phyloP scores from a whole-genome alignment of 2,113 vertebrate genomes.

The Lophura nycthemera region DNA sequence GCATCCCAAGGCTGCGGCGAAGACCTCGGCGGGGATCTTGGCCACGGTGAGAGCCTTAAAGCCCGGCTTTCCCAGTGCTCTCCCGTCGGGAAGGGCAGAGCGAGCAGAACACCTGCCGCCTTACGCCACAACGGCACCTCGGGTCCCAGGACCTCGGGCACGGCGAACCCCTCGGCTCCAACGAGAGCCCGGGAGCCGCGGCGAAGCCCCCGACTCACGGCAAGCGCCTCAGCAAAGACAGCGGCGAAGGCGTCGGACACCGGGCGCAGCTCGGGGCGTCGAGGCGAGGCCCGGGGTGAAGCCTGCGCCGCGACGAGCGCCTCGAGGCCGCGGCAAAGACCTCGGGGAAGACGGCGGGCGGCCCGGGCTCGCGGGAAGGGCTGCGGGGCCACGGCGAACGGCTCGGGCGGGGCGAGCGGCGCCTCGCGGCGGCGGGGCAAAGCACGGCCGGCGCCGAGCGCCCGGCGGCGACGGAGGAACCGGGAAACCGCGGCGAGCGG shows the following conservation, averaged over 20 bases:
- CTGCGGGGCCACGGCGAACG: neutral
- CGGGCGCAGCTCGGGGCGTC: neutral
- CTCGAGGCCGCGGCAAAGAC: neutral
- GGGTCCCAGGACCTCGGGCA: neutral
- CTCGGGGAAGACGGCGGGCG: too few relatives aligned
- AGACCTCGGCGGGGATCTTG: neutral
- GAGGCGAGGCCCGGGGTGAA: neutral
- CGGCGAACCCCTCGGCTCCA: neutral
- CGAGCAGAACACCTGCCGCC: too few relatives aligned
- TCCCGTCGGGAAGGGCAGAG: too few relatives aligned
- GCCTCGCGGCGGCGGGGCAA: too few relatives aligned
- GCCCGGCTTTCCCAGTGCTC: too few relatives aligned
- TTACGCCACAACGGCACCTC: neutral
- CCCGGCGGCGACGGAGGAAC: neutral
- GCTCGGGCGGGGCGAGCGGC: neutral
- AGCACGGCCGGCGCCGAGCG: rapidly evolving
- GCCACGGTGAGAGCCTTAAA: too few relatives aligned
- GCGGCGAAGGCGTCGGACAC: rapidly evolving
- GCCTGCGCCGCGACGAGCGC: rapidly evolving
- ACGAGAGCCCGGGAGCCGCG: neutral
- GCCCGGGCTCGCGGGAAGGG: too few relatives aligned
- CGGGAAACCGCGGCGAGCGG: too few relatives aligned
- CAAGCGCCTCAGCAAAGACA: neutral
- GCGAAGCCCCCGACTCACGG: neutral
- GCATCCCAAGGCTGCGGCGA: neutral